Percentiles rank a stretch among this genome's conserved stretches.
Conservation (phyloP, 1,140 invertebrate species). For the Leptinotarsa lineolata region DNA sequence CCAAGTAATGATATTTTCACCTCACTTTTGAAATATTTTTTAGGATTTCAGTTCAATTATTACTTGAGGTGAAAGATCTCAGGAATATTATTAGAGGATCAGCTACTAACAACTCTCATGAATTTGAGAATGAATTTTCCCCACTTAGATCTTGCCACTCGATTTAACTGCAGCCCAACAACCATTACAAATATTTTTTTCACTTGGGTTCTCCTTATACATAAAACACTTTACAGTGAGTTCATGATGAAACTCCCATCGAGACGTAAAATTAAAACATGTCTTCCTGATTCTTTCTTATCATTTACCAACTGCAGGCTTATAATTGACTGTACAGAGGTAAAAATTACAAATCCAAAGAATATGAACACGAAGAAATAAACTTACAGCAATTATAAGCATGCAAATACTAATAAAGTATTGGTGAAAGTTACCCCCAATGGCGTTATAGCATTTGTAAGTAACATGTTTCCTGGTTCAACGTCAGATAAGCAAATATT, state of each 20-base stretch:
- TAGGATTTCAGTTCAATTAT: no score
- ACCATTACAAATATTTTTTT: neutral
- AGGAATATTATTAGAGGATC: no score
- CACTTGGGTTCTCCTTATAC: no score
- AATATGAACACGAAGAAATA: no score
- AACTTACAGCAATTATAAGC: no score
- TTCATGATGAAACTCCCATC: no score
- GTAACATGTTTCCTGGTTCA: neutral
- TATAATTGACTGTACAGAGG: neutral
- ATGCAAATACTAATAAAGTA: no score
- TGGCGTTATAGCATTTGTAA: neutral
- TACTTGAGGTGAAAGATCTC: no score
- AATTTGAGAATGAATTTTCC: neutral
- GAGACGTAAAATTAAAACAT: neutral
- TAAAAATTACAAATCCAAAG: neutral
- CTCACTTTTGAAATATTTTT: no score
- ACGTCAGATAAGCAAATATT: neutral
- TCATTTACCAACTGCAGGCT: neutral
- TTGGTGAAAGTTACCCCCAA: no score
- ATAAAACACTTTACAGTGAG: no score
- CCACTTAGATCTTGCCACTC: neutral
- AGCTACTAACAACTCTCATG: neutral
- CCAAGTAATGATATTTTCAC: no score
- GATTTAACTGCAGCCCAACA: neutral
- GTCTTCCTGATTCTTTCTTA: neutral